A percentile compares a stretch with the other conserved stretches of the same genome.
Conservation (phyloP, 2,888 invertebrate genomes). For the Pristionchus mayeri region DNA sequence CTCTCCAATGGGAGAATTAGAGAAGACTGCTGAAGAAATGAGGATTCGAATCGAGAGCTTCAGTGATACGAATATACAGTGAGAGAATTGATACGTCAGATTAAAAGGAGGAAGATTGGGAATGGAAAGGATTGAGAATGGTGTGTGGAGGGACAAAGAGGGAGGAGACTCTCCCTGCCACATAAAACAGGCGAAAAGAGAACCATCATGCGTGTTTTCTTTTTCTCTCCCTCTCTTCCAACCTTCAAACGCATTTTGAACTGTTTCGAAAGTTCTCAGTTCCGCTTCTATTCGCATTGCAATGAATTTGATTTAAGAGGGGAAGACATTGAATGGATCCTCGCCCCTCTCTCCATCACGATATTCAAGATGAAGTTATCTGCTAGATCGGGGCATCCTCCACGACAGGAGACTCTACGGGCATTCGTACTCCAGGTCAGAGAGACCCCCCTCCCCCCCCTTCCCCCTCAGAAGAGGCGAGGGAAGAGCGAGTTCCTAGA, state of each 20-base stretch:
- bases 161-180: background rate
- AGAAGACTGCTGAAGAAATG: slow-evolving; percentile 29
- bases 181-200: background rate
- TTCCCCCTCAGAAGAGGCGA: background rate
- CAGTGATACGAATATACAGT: slow-evolving; percentile 24
- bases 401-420: background rate
- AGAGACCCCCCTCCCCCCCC: background rate
- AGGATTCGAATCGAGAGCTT: background rate
- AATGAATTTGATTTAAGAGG: too few relatives aligned
- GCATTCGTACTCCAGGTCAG: slow-evolving; percentile 40
- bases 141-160: background rate
- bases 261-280: too few relatives aligned
- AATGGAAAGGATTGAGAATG: slow-evolving; percentile 11
- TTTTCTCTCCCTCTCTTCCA: background rate
- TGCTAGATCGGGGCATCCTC: background rate
- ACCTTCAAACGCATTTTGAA: background rate
- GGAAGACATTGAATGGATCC: slow-evolving; percentile 46
- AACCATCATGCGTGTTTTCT: background rate
- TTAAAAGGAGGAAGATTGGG: background rate
- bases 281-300: too few relatives aligned
- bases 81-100: too few relatives aligned
- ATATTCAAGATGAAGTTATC: slow-evolving; percentile 37
- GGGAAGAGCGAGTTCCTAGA: background rate
- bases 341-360: slow-evolving; percentile 44
- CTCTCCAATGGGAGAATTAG: slow-evolving; percentile 38